phyloP scores from a whole-genome alignment of 1,140 invertebrate genomes.

The Araneus ventricosus region DNA sequence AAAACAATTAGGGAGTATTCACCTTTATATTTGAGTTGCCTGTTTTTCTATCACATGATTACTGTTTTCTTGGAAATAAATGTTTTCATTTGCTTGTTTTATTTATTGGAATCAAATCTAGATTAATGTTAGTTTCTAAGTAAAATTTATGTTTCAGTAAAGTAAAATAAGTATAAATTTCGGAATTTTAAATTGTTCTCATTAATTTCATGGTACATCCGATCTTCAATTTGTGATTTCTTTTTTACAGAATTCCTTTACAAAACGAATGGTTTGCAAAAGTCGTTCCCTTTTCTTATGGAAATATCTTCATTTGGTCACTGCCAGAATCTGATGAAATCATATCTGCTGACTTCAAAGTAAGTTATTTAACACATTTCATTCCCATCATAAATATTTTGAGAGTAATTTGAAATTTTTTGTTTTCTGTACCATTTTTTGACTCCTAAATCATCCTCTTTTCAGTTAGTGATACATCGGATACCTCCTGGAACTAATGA shows the following conservation, averaged over 20 bases:
- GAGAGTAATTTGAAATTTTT: not conserved
- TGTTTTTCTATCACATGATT: no score
- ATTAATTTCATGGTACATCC: not conserved
- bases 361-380: not conserved
- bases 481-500: conserved; percentile 34
- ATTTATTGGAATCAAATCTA: no score
- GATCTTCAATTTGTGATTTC: not conserved
- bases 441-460: not conserved
- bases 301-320: conserved; percentile 61
- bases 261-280: conserved; percentile 14
- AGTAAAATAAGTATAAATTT: no score
- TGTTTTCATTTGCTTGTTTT: no score
- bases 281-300: conserved; percentile 15
- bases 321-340: not conserved
- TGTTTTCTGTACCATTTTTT: not conserved
- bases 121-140: no score
- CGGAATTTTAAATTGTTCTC: not conserved
- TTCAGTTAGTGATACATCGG: not conserved
- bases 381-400: not conserved
- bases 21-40: no score
- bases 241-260: conserved; percentile 34
- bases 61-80: no score
- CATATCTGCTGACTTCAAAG: not conserved
- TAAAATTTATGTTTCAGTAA: no score
- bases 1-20: no score